Conservation (phyloP, 2,888 invertebrate genomes). For the Sarcophaga carnaria region DNA sequence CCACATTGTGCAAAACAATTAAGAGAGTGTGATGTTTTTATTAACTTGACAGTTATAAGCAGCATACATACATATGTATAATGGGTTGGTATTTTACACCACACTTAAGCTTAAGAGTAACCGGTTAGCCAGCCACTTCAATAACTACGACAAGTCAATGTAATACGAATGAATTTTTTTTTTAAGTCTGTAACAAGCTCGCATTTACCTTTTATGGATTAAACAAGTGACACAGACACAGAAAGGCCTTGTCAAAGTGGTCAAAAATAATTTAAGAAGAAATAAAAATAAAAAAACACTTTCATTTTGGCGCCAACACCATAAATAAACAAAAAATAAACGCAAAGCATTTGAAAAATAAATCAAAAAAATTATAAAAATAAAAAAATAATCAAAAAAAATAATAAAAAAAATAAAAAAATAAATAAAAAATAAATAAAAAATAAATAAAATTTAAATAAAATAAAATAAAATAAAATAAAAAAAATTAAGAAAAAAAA, state of each 20-base stretch:
- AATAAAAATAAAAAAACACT: slow-evolving; percentile 52
- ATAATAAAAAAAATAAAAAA: no score
- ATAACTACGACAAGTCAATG: slow-evolving; percentile 47
- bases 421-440: background rate
- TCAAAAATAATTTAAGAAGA: slow-evolving; percentile 30
- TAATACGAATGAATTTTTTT: background rate
- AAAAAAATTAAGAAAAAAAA: no score
- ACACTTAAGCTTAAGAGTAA: slow-evolving; percentile 12
- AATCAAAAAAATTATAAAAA: background rate
- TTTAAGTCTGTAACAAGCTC: background rate
- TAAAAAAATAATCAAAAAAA: no score
- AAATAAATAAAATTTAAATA: background rate
- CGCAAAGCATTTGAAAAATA: background rate
- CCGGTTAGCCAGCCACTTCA: slow-evolving; percentile 4
- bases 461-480: no score
- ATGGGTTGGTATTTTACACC: background rate
- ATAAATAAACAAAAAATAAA: slow-evolving; percentile 29
- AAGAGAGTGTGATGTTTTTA: slow-evolving; percentile 48
- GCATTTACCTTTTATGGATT: slow-evolving; percentile 55
- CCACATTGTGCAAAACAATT: slow-evolving; percentile 50
- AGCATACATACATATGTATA: slow-evolving; percentile 47
- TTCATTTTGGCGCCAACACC: slow-evolving; percentile 72
- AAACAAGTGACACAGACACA: background rate
- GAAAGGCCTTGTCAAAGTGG: slow-evolving; percentile 8
- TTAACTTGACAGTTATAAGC: slow-evolving; percentile 43